Percentiles rank a stretch among this genome's conserved stretches.
Evolutionary conservation across 2,888 invertebrate genomes (phyloP).

Genomic region (Reticulitermes lucifugus): DNA sequence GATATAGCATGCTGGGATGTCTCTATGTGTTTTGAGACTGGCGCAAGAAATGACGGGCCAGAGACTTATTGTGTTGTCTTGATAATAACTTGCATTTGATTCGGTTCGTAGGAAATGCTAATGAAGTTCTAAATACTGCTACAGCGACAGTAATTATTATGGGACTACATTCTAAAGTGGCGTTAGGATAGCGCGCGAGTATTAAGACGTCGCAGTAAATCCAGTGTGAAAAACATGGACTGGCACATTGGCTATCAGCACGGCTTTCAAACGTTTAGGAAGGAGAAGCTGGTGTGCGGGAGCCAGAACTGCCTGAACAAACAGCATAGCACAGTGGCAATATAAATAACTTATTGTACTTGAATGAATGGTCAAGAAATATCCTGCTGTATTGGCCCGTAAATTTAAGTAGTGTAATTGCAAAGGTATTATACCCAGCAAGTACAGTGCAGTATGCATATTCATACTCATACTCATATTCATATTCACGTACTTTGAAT

Average conservation of each 20-base stretch:
- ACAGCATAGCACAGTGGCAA: too few relatives aligned
- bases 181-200: neutral
- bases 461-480: too few relatives aligned
- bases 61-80: neutral
- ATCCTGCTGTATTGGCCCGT: too few relatives aligned
- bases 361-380: too few relatives aligned
- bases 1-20: neutral
- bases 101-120: conserved; percentile 16
- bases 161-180: conserved; percentile 26
- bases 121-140: conserved; percentile 37
- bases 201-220: conserved; percentile 10
- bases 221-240: neutral
- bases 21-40: neutral
- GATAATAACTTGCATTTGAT: conserved; percentile 25
- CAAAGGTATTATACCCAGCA: too few relatives aligned
- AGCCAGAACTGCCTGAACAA: too few relatives aligned
- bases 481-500: too few relatives aligned
- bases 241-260: neutral
- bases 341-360: too few relatives aligned
- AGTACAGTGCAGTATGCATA: too few relatives aligned
- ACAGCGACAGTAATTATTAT: conserved; percentile 35
- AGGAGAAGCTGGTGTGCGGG: too few relatives aligned
- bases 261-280: too few relatives aligned
- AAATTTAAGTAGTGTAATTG: too few relatives aligned
- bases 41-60: conserved; percentile 24